A percentile compares a stretch with the other conserved stretches of the same genome.
Evolutionary conservation across 2,797 vertebrate genomes (phyloP).

Genomic region (Psittacula echo): DNA sequence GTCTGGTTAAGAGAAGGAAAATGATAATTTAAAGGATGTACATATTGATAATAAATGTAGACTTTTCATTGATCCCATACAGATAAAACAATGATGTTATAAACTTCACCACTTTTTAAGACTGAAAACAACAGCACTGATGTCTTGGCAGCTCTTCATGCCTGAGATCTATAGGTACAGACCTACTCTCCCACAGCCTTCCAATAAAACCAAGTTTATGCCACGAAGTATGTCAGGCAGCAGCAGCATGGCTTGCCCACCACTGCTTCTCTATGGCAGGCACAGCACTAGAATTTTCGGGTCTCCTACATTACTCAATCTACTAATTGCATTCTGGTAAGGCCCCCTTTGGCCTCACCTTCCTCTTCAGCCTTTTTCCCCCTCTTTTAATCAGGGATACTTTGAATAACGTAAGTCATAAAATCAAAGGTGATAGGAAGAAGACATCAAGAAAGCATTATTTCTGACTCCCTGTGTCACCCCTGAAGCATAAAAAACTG

Average conservation of each 20-base stretch:
- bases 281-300: fast-evolving
- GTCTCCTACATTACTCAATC: neutral
- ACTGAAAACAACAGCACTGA: neutral
- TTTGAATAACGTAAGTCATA: neutral
- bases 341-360: neutral
- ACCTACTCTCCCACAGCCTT: neutral
- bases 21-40: neutral
- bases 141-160: neutral
- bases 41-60: neutral
- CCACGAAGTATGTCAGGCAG: fast-evolving
- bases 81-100: neutral
- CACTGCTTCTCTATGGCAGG: fast-evolving
- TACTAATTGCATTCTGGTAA: neutral
- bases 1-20: neutral
- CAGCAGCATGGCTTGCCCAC: neutral
- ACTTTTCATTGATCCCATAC: neutral
- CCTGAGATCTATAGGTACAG: fast-evolving
- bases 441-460: neutral
- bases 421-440: neutral
- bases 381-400: neutral
- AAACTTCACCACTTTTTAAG: neutral
- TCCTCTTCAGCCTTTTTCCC: neutral
- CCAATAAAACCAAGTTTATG: neutral
- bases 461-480: neutral
- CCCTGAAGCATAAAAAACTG: neutral